Base-by-base conservation (phyloP, 2,888 invertebrate species). In the Serripes groenlandicus region DNA sequence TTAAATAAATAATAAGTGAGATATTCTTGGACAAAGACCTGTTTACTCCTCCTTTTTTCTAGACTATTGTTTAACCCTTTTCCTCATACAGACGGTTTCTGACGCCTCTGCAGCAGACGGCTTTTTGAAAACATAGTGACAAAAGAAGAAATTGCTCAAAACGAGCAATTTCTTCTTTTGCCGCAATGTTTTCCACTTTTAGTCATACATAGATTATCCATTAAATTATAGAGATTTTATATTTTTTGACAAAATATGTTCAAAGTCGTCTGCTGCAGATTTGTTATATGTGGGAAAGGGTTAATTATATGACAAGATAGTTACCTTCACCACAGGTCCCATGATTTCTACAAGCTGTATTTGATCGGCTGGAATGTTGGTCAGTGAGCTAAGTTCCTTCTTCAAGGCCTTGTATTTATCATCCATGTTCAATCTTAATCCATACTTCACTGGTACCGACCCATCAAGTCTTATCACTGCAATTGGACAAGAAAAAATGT, bases 361-460 rank as follows among this genome's bases (percentile, higher is more conserved):
- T 30, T 97, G 96, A 89, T 95, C 88, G 15, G 86, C 81, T 23
- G 94, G 90, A 86, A 94, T 93, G 83, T 88, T 70, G 5, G 93
- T 92, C 60, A 94, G 90, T 28, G 90, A 87, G 86, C 92, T 92
- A 28, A 98, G 95, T 84, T 97, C 96, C 85, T 96, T 96, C 95
- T 97, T 98, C 58, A 98, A 94, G 78, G 97, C 96, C n/a, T 95
- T 92, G 91, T 97, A 97, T 66, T 97, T 97, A 82, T 97, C 97
- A 89, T 98, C 98, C 9, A 97, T 97, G 94, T 97, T 97, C 32
- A 98, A 95, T 1, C 97, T 96, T 81, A 98, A 95, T 0, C 98
- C 98, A 94, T 98, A 98, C 93, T 97, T 97, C 0, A 97, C 95
- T 0, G 98, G 98, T 70, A 97, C 96, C 26, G 97, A 96, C 0